Percentiles rank a stretch among this genome's conserved stretches.
Evolutionary conservation across 2,113 vertebrate genomes (phyloP).

Genomic region (Vidua macroura): DNA sequence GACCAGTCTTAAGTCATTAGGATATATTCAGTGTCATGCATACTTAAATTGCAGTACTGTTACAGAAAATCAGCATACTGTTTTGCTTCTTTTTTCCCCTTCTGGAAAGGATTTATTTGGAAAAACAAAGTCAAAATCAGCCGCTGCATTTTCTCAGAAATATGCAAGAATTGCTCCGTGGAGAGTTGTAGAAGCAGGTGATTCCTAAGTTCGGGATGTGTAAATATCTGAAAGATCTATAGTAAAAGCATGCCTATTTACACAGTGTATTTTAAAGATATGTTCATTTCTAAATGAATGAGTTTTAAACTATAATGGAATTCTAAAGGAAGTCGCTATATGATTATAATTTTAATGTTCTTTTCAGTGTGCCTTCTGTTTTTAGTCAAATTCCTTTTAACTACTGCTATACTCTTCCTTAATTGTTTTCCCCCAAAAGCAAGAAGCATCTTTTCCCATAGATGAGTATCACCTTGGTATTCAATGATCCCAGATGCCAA

Average conservation of each 20-base stretch:
- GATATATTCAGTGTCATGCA: neutral
- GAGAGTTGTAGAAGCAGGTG: neutral
- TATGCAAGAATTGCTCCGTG: neutral
- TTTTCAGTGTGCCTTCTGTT: constrained; percentile 58
- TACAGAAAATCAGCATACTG: neutral
- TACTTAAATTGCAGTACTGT: neutral
- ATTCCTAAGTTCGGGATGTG: neutral
- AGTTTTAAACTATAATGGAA: constrained; percentile 39
- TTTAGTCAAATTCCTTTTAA: constrained; percentile 47
- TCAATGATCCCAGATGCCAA: constrained; percentile 65
- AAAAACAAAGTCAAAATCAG: neutral
- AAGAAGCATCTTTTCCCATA: constrained; percentile 69
- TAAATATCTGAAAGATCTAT: neutral
- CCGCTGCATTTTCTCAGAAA: neutral
- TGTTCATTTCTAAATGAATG: constrained; percentile 16
- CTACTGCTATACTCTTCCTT: constrained; percentile 44
- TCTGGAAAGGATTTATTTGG: neutral
- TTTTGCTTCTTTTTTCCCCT: rapidly evolving
- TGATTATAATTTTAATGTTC: constrained; percentile 50
- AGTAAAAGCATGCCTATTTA: neutral
- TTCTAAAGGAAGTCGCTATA: constrained; percentile 58
- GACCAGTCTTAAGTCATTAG: neutral
- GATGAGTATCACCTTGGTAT: constrained; percentile 61
- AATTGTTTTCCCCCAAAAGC: constrained; percentile 46
- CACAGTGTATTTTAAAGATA: neutral